Evolutionary conservation across 2,113 vertebrate species (phyloP).

Genomic region (Fregata magnificens): DNA sequence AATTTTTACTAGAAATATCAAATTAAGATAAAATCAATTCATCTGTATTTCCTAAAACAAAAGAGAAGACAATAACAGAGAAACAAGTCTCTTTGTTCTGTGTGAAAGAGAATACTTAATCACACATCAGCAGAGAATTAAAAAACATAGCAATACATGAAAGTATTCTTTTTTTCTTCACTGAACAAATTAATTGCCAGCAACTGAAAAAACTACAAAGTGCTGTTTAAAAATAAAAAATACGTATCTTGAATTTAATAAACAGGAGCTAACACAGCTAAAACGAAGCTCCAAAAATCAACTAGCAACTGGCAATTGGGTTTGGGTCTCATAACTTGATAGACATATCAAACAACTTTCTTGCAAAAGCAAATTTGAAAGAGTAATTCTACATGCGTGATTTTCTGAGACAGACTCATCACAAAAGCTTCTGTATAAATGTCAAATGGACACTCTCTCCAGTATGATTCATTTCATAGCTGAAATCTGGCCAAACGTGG

Average conservation of each 20-base stretch:
- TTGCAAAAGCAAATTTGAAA: background rate
- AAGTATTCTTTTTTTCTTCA: constrained; percentile 50
- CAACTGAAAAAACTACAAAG: constrained; percentile 59
- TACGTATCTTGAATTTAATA: constrained; percentile 30
- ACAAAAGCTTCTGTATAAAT: background rate
- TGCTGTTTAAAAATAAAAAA: constrained; percentile 49
- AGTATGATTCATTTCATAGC: background rate
- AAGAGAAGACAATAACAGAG: constrained; percentile 48
- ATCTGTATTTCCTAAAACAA: constrained; percentile 55
- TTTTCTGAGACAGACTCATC: background rate
- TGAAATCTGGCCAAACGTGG: background rate
- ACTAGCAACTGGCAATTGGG: background rate
- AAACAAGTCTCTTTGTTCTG: constrained; percentile 59
- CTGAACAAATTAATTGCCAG: constrained; percentile 64
- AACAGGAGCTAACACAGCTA: constrained; percentile 11
- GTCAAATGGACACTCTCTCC: background rate
- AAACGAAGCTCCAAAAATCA: constrained; percentile 14
- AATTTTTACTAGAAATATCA: constrained; percentile 58
- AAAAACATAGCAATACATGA: constrained; percentile 60
- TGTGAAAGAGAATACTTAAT: constrained; percentile 71
- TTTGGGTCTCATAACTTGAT: background rate
- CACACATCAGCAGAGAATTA: constrained; percentile 64
- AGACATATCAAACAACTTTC: background rate
- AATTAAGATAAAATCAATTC: constrained; percentile 63
- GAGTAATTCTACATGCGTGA: background rate